Percentiles rank a stretch among this genome's conserved stretches.
phyloP scores from a whole-genome alignment of 2,113 vertebrate species.

The Stictonetta naevosa region DNA sequence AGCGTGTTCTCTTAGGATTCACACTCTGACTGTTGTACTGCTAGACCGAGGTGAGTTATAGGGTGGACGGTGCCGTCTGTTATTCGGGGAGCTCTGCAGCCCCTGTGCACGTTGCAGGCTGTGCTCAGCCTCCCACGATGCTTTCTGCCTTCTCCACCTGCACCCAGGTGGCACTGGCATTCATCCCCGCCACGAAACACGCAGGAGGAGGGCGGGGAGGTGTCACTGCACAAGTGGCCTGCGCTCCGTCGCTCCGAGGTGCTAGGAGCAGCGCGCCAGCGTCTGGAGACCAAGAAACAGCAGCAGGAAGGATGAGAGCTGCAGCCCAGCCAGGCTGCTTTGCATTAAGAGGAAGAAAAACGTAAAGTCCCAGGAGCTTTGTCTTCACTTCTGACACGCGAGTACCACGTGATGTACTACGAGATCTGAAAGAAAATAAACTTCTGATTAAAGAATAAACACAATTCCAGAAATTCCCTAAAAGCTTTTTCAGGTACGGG shows the following conservation, averaged over 20 bases:
- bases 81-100: background rate
- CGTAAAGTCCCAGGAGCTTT: background rate
- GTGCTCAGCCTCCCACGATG: background rate
- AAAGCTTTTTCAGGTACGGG: background rate
- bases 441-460: background rate
- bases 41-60: background rate
- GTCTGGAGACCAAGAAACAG: accelerated
- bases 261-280: accelerated
- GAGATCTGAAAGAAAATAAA: background rate
- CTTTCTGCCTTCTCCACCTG: accelerated
- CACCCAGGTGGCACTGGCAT: accelerated
- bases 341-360: background rate
- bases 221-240: too few relatives aligned
- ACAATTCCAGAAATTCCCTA: background rate
- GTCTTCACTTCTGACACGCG: background rate
- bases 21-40: accelerated
- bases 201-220: too few relatives aligned
- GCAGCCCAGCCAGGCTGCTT: background rate
- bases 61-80: accelerated
- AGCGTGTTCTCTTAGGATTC: background rate
- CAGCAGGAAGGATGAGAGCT: background rate
- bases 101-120: background rate
- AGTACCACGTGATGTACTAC: background rate
- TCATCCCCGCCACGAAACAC: background rate
- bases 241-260: background rate